Base-by-base conservation (phyloP, 2,797 vertebrate genomes). In the Acanthornis magna region DNA sequence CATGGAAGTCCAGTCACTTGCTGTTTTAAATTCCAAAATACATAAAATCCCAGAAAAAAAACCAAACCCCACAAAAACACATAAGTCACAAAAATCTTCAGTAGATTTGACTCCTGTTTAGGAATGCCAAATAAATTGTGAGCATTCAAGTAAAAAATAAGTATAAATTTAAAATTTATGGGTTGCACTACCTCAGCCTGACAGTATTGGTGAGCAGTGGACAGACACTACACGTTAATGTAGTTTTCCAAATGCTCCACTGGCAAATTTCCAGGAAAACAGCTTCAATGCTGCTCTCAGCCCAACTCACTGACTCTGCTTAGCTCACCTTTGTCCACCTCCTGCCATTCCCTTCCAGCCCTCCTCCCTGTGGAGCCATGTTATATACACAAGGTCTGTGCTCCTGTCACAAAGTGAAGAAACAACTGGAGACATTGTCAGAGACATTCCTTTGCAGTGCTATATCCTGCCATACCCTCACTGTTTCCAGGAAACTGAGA, bases 1-100 rank as follows among this genome's bases (percentile, higher is more conserved):
- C 20, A 19, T 3, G 25, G 27, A 85, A 77, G 25, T 40, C 45
- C 16, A 72, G 66, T 30, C 20, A 61, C 42, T 65, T 65, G 55
- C 30, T 76, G 32, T 27, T 94, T 89, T 79, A 81, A 90, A 90
- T 53, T 80, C 70, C 50, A 60, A 86, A 48, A 26, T 48, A 73
- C n/a, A 15, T 23, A 77, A 90, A 86, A 86, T 66, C 32, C 13
- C 57, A n/a, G 18, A 29, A 32, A 36, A 83, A 57, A 43, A 43
- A 17, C 38, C 5, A 27, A 40, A 16, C 1, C 2, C 10, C 23
- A 7, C 5, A 0, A 9, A 38, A 85, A 34, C 38, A 61, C 0
- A 1, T 11, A 75, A 86, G 51, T 8, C 75, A 60, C n/a, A 79
- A 53, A 84, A 83, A 65, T 71, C 51, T 85, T 57, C 34, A 51